Conservation (phyloP, 2,797 vertebrate species). For the Semotilus atromaculatus region DNA sequence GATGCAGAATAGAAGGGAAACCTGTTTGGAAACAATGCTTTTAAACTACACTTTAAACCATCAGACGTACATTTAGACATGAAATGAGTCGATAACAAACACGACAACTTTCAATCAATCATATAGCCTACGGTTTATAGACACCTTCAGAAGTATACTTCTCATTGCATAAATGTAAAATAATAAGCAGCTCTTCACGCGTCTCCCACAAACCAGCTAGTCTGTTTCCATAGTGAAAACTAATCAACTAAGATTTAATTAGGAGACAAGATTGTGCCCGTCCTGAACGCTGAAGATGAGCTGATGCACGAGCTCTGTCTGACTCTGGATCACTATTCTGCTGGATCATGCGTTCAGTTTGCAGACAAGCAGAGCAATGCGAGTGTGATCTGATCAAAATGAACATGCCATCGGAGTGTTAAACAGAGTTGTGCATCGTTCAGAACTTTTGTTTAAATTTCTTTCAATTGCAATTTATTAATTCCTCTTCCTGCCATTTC, state of each 20-base stretch:
- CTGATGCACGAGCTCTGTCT: slow-evolving; percentile 57
- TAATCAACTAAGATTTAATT: slow-evolving; percentile 70
- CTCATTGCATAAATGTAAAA: not conserved
- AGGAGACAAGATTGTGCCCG: slow-evolving; percentile 62
- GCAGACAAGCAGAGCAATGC: no score
- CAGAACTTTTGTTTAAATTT: not conserved
- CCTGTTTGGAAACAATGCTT: not conserved
- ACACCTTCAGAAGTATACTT: not conserved
- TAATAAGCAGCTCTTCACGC: slow-evolving; percentile 11
- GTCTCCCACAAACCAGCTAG: slow-evolving; percentile 59
- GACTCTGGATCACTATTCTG: no score
- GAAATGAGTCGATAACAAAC: not conserved
- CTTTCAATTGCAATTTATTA: not conserved
- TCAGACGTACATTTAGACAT: not conserved
- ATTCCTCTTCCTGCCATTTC: not conserved
- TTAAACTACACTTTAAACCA: not conserved
- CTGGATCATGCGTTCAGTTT: slow-evolving; percentile 31
- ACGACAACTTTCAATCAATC: not conserved
- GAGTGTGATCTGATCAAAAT: slow-evolving; percentile 49
- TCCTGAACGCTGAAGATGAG: slow-evolving; percentile 59
- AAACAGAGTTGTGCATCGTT: not conserved
- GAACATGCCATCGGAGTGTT: not conserved
- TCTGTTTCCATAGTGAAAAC: slow-evolving; percentile 60
- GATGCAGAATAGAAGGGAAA: not conserved
- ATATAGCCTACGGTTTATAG: not conserved